Evolutionary conservation across 2,113 vertebrate species (phyloP), one percentile per base, ranked within the genome.

Genomic region (Rousettus leschenaultii): DNA sequence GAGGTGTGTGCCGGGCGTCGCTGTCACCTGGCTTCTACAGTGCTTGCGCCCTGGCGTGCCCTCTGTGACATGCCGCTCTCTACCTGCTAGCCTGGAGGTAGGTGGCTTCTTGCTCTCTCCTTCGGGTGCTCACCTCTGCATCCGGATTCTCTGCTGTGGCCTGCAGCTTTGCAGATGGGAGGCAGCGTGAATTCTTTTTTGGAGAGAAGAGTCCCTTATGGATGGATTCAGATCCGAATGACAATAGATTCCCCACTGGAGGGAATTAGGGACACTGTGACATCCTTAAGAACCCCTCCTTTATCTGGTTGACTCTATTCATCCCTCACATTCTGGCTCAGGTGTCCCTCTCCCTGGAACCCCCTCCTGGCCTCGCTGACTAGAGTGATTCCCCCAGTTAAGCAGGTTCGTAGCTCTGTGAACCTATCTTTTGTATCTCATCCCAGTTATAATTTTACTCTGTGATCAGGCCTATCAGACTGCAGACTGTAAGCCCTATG

Each of bases 41-140:
- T 1, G 7, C 24, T 35, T 30, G 21, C 10, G 51, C 35, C 51
- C 53, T 21, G 35, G 1, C 2, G 0, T 5, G 19, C n/a, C 68
- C 16, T 40, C 21, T 0, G 22, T 7, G 16, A 16, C 0, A 1
- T 11, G 38, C 28, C 21, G 30, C 51, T 28, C 8, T 83, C 53
- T 33, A 5, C 15, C 11, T 6, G 8, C 3, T 11, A 24, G 22
- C 43, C 51, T 18, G 43, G 59, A 45, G 53, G 2, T 2, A 45
- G 53, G 2, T 1, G 14, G 43, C 24, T 26, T 59, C 71, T 75
- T 48, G 6, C 22, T 45, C 18, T 43, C 6, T 40, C 1, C 6
- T 3, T 40, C 10, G 75, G 61, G 26, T 1, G 14, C 8, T 61
- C 15, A n/a, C 12, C 12, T 30, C 55, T n/a, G 70, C 18, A 7